These are phyloP conservation scores for Ceratothoa steindachneri DNA, from an alignment of 2,888 invertebrate genomes.

Conservation along the genomic window DNA sequence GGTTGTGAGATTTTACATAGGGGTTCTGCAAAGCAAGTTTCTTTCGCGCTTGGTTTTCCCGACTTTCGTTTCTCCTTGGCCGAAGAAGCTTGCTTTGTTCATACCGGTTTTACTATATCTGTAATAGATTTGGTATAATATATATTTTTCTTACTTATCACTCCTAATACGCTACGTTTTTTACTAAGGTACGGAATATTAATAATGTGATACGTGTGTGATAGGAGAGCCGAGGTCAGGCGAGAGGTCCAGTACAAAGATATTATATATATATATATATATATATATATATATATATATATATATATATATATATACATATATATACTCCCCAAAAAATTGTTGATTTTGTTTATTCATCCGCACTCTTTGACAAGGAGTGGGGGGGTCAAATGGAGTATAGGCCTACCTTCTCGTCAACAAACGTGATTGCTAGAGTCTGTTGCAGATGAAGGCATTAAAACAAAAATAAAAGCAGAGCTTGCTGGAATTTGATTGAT, in stretches of 20 bases:
- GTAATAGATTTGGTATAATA: conserved; percentile 15
- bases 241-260: conserved; percentile 47
- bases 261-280: not conserved
- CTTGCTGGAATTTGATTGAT: not conserved
- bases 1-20: conserved; percentile 45
- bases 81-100: conserved; percentile 18
- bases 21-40: conserved; percentile 18
- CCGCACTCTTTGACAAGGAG: conserved; percentile 19
- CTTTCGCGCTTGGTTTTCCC: not conserved
- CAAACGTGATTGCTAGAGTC: not conserved
- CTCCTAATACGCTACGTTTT: conserved; percentile 46
- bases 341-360: not conserved
- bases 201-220: conserved; percentile 48
- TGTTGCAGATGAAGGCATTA: not conserved
- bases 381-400: conserved; percentile 24
- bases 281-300: not conserved
- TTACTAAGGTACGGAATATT: conserved; percentile 47
- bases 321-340: too few relatives aligned
- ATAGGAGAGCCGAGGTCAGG: conserved; percentile 43
- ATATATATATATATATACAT: not conserved
- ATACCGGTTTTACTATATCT: conserved; percentile 24
- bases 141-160: conserved; percentile 48
- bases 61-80: not conserved
- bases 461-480: not conserved
- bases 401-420: conserved; percentile 20